Conservation (phyloP, 1,140 invertebrate species). For the Apocrypta bakeri region DNA sequence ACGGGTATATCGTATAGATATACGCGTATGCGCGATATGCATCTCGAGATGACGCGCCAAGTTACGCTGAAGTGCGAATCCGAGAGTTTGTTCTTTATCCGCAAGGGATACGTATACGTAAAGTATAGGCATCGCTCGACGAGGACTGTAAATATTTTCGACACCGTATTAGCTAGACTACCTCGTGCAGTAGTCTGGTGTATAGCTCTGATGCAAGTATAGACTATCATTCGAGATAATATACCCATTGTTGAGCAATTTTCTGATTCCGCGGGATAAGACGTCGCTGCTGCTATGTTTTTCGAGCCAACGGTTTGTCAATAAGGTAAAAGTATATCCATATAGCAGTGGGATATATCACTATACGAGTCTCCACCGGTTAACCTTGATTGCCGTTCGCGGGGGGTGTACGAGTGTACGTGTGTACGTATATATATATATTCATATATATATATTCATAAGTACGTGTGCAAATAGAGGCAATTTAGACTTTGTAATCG, state of each 20-base stretch:
- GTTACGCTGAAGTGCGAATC: too few relatives aligned
- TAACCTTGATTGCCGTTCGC: constrained; percentile 41
- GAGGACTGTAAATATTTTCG: not conserved
- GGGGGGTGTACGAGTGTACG: not conserved
- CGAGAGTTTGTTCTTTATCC: too few relatives aligned
- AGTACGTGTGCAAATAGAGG: too few relatives aligned
- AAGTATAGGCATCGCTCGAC: too few relatives aligned
- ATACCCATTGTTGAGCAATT: constrained; percentile 43
- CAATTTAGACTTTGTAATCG: not conserved
- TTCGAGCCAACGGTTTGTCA: constrained; percentile 32
- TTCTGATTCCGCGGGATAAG: constrained; percentile 45
- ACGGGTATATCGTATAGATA: too few relatives aligned
- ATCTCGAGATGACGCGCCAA: too few relatives aligned
- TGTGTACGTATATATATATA: not conserved
- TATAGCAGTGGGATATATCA: not conserved
- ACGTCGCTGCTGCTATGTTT: not conserved
- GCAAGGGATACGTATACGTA: too few relatives aligned
- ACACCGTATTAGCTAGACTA: constrained; percentile 16
- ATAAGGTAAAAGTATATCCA: constrained; percentile 43
- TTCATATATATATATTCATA: too few relatives aligned
- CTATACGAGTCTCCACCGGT: not conserved
- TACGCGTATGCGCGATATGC: too few relatives aligned
- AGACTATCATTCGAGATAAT: constrained; percentile 40
- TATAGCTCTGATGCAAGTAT: constrained; percentile 22
- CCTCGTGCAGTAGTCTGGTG: not conserved